Evolutionary conservation across 2,797 vertebrate species (phyloP).

Genomic region (Syndactyla subalaris): DNA sequence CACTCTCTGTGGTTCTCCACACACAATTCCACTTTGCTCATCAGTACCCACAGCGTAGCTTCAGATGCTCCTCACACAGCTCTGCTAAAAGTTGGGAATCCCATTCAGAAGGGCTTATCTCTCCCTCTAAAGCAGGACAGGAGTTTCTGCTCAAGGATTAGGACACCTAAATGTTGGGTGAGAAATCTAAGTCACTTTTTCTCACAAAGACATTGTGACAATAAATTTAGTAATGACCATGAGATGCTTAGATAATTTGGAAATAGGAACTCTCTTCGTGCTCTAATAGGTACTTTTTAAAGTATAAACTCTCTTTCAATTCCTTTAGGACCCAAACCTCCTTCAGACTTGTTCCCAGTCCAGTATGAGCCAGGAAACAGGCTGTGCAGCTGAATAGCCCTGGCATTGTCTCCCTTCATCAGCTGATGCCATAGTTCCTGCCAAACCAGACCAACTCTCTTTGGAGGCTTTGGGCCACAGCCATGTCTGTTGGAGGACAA

Average conservation of each 20-base stretch:
- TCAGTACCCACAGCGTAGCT: neutral
- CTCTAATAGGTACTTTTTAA: neutral
- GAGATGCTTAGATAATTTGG: neutral
- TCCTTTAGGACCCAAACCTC: neutral
- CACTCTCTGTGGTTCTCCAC: neutral
- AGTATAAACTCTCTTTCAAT: neutral
- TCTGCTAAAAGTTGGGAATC: neutral
- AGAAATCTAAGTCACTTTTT: neutral
- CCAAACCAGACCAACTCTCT: neutral
- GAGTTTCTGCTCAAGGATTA: neutral
- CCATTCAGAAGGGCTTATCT: neutral
- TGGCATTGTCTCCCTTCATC: neutral
- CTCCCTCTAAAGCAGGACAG: neutral
- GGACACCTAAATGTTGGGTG: neutral
- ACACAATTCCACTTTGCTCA: neutral
- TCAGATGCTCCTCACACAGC: neutral
- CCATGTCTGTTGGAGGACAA: neutral
- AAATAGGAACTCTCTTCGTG: neutral
- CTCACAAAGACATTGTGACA: neutral
- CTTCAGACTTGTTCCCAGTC: neutral
- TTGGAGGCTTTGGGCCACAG: neutral
- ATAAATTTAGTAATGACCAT: neutral
- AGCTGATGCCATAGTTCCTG: neutral
- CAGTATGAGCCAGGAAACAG: accelerated
- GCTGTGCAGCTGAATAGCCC: neutral